Evolutionary conservation across 2,888 invertebrate species (phyloP), one percentile per base, ranked within the genome.

Genomic region (Protophormia terraenovae): DNA sequence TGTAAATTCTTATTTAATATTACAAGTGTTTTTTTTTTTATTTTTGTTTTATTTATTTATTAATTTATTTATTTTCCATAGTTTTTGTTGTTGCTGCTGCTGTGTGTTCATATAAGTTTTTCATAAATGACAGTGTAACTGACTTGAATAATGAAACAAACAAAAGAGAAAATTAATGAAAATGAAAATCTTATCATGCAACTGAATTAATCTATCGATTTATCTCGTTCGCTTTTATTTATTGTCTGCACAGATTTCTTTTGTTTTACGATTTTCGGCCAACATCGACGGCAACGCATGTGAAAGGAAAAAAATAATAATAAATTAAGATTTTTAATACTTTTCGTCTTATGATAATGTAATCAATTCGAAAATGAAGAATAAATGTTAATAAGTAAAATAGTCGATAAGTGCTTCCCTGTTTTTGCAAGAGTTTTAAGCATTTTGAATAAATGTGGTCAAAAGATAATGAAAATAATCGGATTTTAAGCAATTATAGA

Each of bases 141-240:
- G 67, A 60, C 27, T 69, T 58, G 16, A 22, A 24, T 47, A 22
- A 58, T 14, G 19, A 53, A 32, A 29, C 22, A 38, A 55, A 69
- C 24, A 50, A 38, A 73, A 0, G 47, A 47, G 19, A 35, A 67
- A 72, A 60, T 81, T 27, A 71, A 71, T 69, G 45, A 45, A 71
- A 66, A 82, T 35, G 19, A 35, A 69, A 76, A 62, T 69, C 69
- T 82, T 76, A 82, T 76, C 62, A 76, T 45, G 7, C 24, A 76
- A 64, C 53, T 71, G 27, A 53, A 82, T 69, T 76, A 82, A 82
- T 76, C 69, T 35, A 8, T 12, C 14, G 50, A 71, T 76, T 24
- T 69, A 53, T 76, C 53, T 32, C 71, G 16, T 8, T 16, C 27
- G 27, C n/a, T n/a, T n/a, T 16, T 10, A 38, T 60, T 12, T 47